phyloP scores from a whole-genome alignment of 2,113 vertebrate species.

The Ardeotis arabs region DNA sequence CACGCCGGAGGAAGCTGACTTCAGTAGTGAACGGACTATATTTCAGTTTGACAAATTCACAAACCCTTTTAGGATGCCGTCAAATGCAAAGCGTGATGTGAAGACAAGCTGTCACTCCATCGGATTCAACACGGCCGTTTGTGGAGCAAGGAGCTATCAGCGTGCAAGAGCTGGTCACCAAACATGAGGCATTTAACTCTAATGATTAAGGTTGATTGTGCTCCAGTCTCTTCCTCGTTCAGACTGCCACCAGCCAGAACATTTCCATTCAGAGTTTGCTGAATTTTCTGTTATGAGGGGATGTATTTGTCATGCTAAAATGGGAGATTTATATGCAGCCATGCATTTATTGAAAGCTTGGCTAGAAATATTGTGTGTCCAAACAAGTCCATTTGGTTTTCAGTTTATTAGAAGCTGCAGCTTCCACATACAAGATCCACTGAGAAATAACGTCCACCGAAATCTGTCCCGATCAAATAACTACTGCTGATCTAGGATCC shows the following conservation, averaged over 20 bases:
- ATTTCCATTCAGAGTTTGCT: neutral
- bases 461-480: neutral
- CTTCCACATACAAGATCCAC: neutral
- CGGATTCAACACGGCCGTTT: accelerated
- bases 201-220: neutral
- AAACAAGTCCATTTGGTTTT: neutral
- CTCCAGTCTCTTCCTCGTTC: neutral
- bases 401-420: neutral
- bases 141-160: neutral
- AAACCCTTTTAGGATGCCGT: neutral
- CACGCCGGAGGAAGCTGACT: neutral
- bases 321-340: neutral
- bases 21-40: neutral
- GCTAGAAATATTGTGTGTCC: neutral
- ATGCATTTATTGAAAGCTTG: neutral
- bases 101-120: neutral
- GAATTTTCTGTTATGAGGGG: neutral
- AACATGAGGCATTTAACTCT: accelerated
- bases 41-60: neutral
- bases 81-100: neutral
- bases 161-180: accelerated
- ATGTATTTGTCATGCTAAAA: neutral
- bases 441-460: neutral
- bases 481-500: neutral
- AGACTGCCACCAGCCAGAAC: neutral